A percentile compares a stretch with the other conserved stretches of the same genome.
phyloP scores from a whole-genome alignment of 2,888 invertebrate genomes.

The Cerastis rubricosa region DNA sequence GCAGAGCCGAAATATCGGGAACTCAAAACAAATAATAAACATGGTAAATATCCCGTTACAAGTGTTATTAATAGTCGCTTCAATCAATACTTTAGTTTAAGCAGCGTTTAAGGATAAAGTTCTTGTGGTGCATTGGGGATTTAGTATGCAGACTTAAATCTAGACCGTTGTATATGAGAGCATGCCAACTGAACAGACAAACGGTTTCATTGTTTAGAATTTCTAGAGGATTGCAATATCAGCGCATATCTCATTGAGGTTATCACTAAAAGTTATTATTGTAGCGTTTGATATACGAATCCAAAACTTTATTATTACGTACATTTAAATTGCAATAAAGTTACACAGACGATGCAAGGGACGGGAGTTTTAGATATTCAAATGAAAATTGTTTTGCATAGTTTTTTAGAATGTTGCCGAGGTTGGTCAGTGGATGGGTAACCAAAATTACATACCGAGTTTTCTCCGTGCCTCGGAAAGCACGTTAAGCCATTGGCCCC shows the following conservation, averaged over 20 bases:
- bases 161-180: not conserved
- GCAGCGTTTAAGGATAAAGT: not conserved
- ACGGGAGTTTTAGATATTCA: not conserved
- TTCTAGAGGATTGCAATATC: slow-evolving; percentile 13
- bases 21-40: too few relatives aligned
- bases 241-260: slow-evolving; percentile 1
- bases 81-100: not conserved
- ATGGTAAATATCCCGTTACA: too few relatives aligned
- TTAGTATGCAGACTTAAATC: not conserved
- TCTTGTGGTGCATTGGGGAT: not conserved
- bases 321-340: slow-evolving; percentile 46
- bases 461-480: too few relatives aligned
- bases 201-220: not conserved
- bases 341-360: not conserved
- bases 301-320: slow-evolving; percentile 25
- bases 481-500: too few relatives aligned
- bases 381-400: slow-evolving; percentile 23
- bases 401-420: slow-evolving; percentile 18
- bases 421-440: too few relatives aligned
- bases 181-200: not conserved
- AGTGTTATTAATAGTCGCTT: too few relatives aligned
- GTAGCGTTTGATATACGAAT: slow-evolving; percentile 17
- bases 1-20: too few relatives aligned
- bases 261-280: slow-evolving; percentile 21
- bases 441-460: too few relatives aligned